Conservation (phyloP, 2,888 invertebrate genomes). For the Schizaphis graminum region DNA sequence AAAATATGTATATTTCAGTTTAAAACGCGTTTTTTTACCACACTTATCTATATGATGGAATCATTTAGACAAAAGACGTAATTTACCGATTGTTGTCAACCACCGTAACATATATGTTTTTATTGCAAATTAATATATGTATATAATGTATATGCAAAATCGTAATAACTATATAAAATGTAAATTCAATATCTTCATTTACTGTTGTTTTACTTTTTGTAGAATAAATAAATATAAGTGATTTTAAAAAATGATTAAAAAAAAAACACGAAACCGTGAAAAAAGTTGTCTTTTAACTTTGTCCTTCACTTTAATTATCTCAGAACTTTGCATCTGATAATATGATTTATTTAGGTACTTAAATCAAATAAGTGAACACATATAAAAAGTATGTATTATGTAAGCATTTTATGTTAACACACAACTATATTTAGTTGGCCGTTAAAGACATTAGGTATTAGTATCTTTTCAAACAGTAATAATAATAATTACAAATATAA, state of each 20-base stretch:
- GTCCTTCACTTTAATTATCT: background rate
- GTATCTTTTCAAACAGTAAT: background rate
- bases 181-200: background rate
- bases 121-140: too few species aligned
- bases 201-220: background rate
- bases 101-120: too few species aligned
- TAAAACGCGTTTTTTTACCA: too few species aligned
- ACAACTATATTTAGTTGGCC: background rate
- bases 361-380: background rate
- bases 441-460: background rate
- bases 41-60: too few species aligned
- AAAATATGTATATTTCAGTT: too few species aligned
- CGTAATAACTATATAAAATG: too few species aligned
- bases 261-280: background rate
- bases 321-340: background rate
- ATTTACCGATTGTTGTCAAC: too few species aligned
- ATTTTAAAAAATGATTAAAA: background rate
- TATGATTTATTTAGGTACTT: background rate
- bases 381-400: background rate
- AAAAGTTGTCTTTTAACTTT: background rate
- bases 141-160: too few species aligned
- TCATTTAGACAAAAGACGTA: too few species aligned
- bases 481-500: background rate
- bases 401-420: background rate
- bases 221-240: background rate